Evolutionary conservation across 2,888 invertebrate genomes (phyloP).

Genomic region (Tetheella fluctuosa): DNA sequence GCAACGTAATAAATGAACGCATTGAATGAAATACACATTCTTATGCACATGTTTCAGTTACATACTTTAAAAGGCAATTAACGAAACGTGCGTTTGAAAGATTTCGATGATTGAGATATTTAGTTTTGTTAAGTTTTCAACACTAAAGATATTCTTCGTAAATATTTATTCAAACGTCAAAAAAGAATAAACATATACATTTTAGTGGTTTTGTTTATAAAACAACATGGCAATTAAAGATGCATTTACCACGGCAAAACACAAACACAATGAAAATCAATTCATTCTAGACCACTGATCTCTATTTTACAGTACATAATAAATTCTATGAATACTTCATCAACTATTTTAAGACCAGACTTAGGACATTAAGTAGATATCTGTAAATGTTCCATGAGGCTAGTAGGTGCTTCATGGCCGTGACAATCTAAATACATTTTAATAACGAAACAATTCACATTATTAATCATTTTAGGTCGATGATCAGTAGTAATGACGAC

Average conservation of each 20-base stretch:
- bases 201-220: neutral
- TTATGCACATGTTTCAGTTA: constrained; percentile 53
- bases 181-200: constrained; percentile 12
- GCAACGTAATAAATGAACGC: constrained; percentile 60
- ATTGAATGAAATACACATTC: constrained; percentile 55
- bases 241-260: neutral
- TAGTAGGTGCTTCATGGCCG: no score
- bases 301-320: neutral
- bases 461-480: no score
- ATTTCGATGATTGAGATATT: constrained; percentile 9
- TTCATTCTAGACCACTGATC: no score
- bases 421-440: no score
- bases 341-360: no score
- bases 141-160: constrained; percentile 4
- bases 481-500: no score
- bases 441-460: no score
- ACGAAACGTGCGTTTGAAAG: constrained; percentile 10
- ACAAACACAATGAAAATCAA: neutral
- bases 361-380: no score
- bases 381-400: no score
- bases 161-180: neutral
- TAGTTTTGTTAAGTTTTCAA: constrained; percentile 7
- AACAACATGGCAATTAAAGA: neutral
- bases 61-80: constrained; percentile 23
- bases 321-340: no score